Evolutionary conservation across 2,797 vertebrate genomes (phyloP), one percentile per base, ranked within the genome.

Genomic region (Pipistrellus pipistrellus): DNA sequence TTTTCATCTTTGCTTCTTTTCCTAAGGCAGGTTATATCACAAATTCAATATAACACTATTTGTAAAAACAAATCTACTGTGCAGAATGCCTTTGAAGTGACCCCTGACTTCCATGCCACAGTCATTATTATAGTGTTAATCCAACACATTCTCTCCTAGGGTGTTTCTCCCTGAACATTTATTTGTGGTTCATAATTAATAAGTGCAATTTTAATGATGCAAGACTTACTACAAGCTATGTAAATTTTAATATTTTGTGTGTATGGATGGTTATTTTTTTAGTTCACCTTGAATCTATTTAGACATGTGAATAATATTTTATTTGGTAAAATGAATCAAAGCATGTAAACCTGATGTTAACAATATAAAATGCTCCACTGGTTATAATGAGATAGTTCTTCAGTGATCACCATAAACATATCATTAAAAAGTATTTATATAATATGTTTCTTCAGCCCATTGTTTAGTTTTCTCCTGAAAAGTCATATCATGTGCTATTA

Each of bases 61-160:
- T n/a, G 9, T 80, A 64, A 85, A 95, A 96, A 75, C 41, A 90
- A 95, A 88, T 62, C 59, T 95, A 20, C 69, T 93, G 30, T 73
- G n/a, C 55, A 85, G 62, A 95, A 90, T 75, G 76, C 51, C 76
- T 96, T 83, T 90, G 75, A 91, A 91, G 90, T 91, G 78, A 94
- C 62, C 85, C 14, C 55, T 94, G 77, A 91, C 73, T 93, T 90
- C 17, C 6, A n/a, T 32, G 88, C 38, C 53, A 53, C 4, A 32
- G 57, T 84, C 14, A 57, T 73, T 94, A 82, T 84, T 69, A 68
- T 78, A 59, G 6, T 73, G 46, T 72, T 92, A 68, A 76, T 62
- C 21, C 57, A 82, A 35, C 17, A 57, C 86, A 88, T 27, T 89
- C 44, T 91, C 59, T 77, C 21, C 18, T 8, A 59, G 55, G 55